phyloP scores from a whole-genome alignment of 1,140 invertebrate genomes.

The Potamilus streckersoni region DNA sequence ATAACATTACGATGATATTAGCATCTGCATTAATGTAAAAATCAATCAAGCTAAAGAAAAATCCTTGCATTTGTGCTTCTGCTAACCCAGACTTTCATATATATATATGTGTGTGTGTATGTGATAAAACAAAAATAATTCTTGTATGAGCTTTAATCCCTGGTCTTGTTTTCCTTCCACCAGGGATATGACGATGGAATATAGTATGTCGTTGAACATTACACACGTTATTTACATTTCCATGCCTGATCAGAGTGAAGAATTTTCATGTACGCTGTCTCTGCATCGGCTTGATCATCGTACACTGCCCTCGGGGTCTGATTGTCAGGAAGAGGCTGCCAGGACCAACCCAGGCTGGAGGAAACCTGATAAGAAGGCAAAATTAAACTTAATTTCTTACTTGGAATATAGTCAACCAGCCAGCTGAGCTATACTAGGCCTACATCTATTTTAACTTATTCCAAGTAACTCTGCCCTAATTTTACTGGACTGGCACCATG shows the following conservation, averaged over 20 bases:
- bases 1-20: too few relatives aligned
- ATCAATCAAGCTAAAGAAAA: too few relatives aligned
- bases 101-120: too few relatives aligned
- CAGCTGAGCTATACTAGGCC: background rate
- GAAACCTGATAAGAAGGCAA: conserved; percentile 50
- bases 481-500: background rate
- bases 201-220: too few relatives aligned
- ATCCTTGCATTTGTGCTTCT: too few relatives aligned
- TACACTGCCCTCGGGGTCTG: conserved; percentile 57
- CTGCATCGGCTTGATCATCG: conserved; percentile 60
- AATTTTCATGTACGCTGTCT: conserved; percentile 58
- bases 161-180: too few relatives aligned
- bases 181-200: too few relatives aligned
- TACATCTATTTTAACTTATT: background rate
- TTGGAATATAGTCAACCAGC: background rate
- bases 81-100: too few relatives aligned
- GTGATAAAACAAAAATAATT: too few relatives aligned
- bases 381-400: background rate
- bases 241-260: conserved; percentile 35
- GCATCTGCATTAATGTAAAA: too few relatives aligned
- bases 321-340: conserved; percentile 55
- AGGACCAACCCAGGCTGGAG: conserved; percentile 48
- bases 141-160: too few relatives aligned
- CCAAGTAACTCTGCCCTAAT: background rate
- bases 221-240: too few relatives aligned